phyloP scores from a whole-genome alignment of 2,113 vertebrate species.

The Gopherus evgoodei region DNA sequence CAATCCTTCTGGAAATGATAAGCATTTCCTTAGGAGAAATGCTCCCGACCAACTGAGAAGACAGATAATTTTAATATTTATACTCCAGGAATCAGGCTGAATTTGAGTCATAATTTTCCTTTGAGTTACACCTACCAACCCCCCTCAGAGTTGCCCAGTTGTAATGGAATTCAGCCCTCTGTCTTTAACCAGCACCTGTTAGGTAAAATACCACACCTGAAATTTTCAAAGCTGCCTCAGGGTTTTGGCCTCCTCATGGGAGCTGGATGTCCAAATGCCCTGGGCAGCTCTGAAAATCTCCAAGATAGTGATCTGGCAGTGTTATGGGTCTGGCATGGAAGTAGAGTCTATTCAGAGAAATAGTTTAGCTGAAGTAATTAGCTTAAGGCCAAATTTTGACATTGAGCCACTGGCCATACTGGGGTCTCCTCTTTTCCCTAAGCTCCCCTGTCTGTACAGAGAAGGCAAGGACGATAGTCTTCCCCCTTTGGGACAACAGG shows the following conservation, averaged over 20 bases:
- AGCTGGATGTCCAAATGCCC: slow-evolving; percentile 66
- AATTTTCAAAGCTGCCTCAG: slow-evolving; percentile 65
- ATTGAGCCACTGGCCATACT: slow-evolving; percentile 69
- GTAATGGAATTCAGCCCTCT: neutral
- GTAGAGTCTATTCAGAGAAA: slow-evolving; percentile 64
- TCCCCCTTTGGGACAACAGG: slow-evolving; percentile 12
- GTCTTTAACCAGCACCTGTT: slow-evolving; percentile 13
- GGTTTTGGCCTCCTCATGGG: slow-evolving; percentile 14
- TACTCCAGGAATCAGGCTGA: neutral
- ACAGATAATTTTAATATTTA: neutral
- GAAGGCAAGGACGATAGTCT: slow-evolving; percentile 5
- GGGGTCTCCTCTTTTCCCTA: neutral
- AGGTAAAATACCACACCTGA: slow-evolving; percentile 51
- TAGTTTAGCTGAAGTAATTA: slow-evolving; percentile 31
- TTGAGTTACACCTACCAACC: accelerated
- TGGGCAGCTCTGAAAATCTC: slow-evolving; percentile 68
- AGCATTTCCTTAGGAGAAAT: neutral
- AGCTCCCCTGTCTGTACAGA: neutral
- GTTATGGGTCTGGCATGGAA: slow-evolving; percentile 64
- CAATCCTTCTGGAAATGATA: neutral
- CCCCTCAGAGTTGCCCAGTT: accelerated
- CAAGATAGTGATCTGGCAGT: slow-evolving; percentile 64
- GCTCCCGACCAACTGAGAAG: neutral
- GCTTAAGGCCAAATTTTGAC: slow-evolving; percentile 70
- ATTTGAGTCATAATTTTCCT: accelerated